Evolutionary conservation across 2,888 invertebrate genomes (phyloP).

Genomic region (Chaetogeoica ovagalla): DNA sequence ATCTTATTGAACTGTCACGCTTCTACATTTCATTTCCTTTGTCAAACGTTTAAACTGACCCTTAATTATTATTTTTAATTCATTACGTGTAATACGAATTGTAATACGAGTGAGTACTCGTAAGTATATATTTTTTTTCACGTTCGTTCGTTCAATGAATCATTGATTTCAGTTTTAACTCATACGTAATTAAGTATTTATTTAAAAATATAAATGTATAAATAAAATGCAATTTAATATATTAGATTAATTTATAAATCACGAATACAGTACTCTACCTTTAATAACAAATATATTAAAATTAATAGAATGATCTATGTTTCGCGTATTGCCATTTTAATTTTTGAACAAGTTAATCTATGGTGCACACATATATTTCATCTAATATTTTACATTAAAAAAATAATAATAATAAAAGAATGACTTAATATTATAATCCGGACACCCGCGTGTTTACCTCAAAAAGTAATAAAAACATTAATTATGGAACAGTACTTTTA

Average conservation of each 20-base stretch:
- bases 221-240: constrained; percentile 25
- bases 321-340: constrained; percentile 14
- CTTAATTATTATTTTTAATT: constrained; percentile 4
- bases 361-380: not conserved
- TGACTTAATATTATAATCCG: constrained; percentile 22
- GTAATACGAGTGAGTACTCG: not conserved
- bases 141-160: not conserved
- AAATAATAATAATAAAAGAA: not conserved
- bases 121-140: not conserved
- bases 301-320: constrained; percentile 20
- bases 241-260: constrained; percentile 35
- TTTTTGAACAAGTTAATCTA: constrained; percentile 40
- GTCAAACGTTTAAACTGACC: not conserved
- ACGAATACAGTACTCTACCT: not conserved
- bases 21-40: not conserved
- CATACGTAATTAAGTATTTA: not conserved
- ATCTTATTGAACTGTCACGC: not conserved
- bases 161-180: not conserved
- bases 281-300: constrained; percentile 7
- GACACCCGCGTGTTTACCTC: not conserved
- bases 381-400: constrained; percentile 12
- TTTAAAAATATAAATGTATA: constrained; percentile 1
- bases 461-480: constrained; percentile 11
- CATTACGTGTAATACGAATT: not conserved
- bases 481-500: not conserved